Percentiles rank a stretch among this genome's conserved stretches.
Evolutionary conservation across 2,113 vertebrate species (phyloP).

Genomic region (Callochromis pleurospilus): DNA sequence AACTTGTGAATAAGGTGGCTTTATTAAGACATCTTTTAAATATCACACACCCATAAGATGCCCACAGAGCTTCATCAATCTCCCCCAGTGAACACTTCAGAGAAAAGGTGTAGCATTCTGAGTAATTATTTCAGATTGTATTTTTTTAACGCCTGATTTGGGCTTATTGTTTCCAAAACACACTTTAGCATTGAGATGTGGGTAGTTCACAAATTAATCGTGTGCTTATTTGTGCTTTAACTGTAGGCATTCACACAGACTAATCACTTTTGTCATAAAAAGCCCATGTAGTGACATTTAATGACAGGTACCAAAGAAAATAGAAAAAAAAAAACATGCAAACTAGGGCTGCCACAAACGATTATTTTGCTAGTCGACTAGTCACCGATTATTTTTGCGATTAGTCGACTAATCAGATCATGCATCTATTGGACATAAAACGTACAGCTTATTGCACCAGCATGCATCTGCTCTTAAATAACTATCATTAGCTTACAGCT

Average conservation of each 20-base stretch:
- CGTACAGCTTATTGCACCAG: too few species aligned
- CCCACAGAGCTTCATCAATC: background rate
- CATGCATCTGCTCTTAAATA: too few species aligned
- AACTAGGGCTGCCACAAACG: background rate
- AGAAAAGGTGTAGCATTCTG: background rate
- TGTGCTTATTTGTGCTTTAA: background rate
- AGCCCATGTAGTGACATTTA: background rate
- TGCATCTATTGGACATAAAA: too few species aligned
- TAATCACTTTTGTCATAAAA: background rate
- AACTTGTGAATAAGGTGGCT: background rate
- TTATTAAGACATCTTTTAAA: background rate
- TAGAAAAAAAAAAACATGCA: background rate
- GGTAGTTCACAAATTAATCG: background rate
- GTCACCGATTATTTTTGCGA: background rate
- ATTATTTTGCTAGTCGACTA: rapidly evolving
- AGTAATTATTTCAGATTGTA: background rate
- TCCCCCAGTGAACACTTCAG: background rate
- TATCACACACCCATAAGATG: background rate
- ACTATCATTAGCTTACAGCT: too few species aligned
- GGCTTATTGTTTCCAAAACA: background rate
- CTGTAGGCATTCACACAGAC: background rate
- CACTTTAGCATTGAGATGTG: background rate
- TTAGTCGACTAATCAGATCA: too few species aligned
- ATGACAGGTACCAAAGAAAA: background rate
- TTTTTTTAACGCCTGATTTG: background rate